A percentile compares a stretch with the other conserved stretches of the same genome.
Conservation (phyloP, 2,888 invertebrate genomes). For the Lepidocyrtinus sp. region DNA sequence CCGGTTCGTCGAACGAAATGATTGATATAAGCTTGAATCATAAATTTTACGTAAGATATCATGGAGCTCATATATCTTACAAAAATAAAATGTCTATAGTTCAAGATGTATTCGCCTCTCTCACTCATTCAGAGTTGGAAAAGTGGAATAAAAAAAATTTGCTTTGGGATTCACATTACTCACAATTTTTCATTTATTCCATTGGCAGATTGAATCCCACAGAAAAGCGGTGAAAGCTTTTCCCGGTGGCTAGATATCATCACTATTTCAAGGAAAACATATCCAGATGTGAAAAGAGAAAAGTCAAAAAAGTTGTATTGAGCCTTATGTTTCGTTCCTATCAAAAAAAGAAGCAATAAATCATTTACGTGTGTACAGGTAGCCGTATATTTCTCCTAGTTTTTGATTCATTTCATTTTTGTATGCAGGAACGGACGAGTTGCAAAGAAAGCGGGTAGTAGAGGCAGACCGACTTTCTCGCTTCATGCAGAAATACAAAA, state of each 20-base stretch:
- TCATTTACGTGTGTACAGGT: constrained; percentile 40
- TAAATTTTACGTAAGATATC: neutral
- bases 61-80: too few relatives aligned
- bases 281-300: too few relatives aligned
- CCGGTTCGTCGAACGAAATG: too few relatives aligned
- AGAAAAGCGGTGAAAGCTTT: constrained; percentile 29
- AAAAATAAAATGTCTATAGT: too few relatives aligned
- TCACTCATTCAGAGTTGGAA: too few relatives aligned
- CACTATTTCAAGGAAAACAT: too few relatives aligned
- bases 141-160: constrained; percentile 11
- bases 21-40: constrained; percentile 13
- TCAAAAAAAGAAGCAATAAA: constrained; percentile 34
- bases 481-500: constrained; percentile 79
- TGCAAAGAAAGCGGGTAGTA: constrained; percentile 35
- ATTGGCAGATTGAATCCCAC: constrained; percentile 23
- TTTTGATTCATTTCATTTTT: constrained; percentile 42
- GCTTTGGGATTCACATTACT: too few relatives aligned
- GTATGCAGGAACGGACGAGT: constrained; percentile 15
- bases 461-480: constrained; percentile 77
- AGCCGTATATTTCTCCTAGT: constrained; percentile 17
- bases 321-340: too few relatives aligned
- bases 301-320: too few relatives aligned
- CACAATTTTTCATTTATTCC: constrained; percentile 23
- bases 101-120: constrained; percentile 14
- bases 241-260: constrained; percentile 39